Base-by-base conservation (phyloP, 2,113 vertebrate genomes). In the Oncorhynchus tshawytscha region DNA sequence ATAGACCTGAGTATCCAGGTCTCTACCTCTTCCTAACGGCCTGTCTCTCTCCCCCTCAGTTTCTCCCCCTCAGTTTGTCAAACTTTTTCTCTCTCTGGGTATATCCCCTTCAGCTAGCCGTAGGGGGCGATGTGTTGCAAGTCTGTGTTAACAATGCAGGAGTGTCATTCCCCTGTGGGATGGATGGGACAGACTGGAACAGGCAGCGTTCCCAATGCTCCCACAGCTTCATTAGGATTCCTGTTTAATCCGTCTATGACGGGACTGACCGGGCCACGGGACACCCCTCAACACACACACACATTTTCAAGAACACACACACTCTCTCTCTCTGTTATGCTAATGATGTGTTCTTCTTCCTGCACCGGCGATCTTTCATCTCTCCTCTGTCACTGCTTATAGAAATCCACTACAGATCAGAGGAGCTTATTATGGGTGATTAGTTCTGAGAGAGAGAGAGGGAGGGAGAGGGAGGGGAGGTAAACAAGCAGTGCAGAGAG, bases 401-500 rank as follows among this genome's bases (percentile, higher is more conserved):
- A 94, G 95, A 93, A 93, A 94, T 96, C 95, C 93, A 91, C 87
- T 92, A 88, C 87, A 95, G 93, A 95, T 96, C 93, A 94, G 96
- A 96, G 96, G 95, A 92, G 95, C 94, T 95, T 94, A 96, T 97
- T 95, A 97, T 95, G 94, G 94, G 94, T 96, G 95, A 97, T 96
- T 97, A 96, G 95, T 91, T 90, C 89, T 87, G 84, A 85, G 79
- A 86, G 81, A 82, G 86, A 78, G 80, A 83, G 78, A 34, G 77
- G 75, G 73, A 20, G 24, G 72, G 71, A 74, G 73, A 20, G 24
- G 72, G 71, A 74, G 72, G 82, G 71, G 82, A 75, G 73, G 78
- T 39, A 39, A 39, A 31, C 31, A 31, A 31, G 39, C 39, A 39
- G 39, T 39, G 39, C 39, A 39, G 39, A 45, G 39, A 39, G 39